phyloP scores from a whole-genome alignment of 1,140 invertebrate genomes.

The Micrasema minimum region DNA sequence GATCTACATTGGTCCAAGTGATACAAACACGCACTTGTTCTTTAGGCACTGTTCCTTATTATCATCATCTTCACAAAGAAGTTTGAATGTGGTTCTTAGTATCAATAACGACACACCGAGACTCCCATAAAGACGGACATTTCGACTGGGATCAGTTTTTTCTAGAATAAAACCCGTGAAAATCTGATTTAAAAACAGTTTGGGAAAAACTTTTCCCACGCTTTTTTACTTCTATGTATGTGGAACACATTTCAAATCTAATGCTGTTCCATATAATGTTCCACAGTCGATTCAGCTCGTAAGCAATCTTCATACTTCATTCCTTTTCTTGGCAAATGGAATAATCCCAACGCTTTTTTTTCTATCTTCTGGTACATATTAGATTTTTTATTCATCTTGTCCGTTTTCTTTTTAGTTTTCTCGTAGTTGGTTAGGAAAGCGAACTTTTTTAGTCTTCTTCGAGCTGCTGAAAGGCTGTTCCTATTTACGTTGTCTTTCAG shows the following conservation, averaged over 20 bases:
- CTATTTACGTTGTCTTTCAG: too few species aligned
- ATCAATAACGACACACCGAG: constrained; percentile 79
- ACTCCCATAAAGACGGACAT: constrained; percentile 74
- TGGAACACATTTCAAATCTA: constrained; percentile 61
- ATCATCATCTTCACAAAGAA: constrained; percentile 73
- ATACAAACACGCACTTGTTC: constrained; percentile 71
- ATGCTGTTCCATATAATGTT: constrained; percentile 73
- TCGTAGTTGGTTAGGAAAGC: too few species aligned
- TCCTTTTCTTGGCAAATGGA: constrained; percentile 66
- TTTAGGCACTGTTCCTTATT: constrained; percentile 78
- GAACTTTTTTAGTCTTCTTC: too few species aligned
- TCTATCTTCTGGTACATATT: too few species aligned
- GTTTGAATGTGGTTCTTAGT: constrained; percentile 81
- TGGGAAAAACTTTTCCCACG: constrained; percentile 72
- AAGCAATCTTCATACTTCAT: constrained; percentile 73
- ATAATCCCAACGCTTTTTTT: constrained; percentile 72
- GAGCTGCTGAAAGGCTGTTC: too few species aligned
- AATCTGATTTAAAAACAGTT: constrained; percentile 80
- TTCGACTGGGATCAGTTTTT: constrained; percentile 73
- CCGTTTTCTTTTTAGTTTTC: too few species aligned
- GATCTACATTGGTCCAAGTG: constrained; percentile 67
- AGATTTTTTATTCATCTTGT: too few species aligned
- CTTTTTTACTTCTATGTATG: constrained; percentile 61
- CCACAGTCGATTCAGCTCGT: constrained; percentile 77
- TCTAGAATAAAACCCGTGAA: constrained; percentile 81